Base-by-base conservation (phyloP, 2,113 vertebrate genomes). In the Myotis lucifugus region DNA sequence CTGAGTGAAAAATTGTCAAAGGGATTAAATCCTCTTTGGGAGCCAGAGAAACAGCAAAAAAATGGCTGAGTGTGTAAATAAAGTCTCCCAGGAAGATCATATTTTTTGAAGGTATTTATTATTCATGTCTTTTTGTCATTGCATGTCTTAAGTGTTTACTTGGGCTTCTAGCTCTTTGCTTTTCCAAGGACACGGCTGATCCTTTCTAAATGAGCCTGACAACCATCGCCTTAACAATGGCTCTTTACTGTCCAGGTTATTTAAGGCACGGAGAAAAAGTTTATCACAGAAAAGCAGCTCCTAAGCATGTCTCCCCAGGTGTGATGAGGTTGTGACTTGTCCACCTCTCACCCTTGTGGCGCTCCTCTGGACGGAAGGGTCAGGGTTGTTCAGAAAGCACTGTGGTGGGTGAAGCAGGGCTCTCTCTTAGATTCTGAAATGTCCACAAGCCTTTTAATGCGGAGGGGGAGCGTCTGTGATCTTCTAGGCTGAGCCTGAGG, bases 31-130 rank as follows among this genome's bases (percentile, higher is more conserved):
- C 85, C 72, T 92, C 85, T 79, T 86, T 91, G 92, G 91, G 73
- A 96, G 72, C 83, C 40, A 52, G 77, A 85, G 66, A 91, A 95
- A 94, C 85, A 81, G 48, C 29, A 67, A 90, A 91, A 91, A 87
- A 85, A 85, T 54, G 89, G 32, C 76, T 23, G 78, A 95, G 87
- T 78, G 37, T 90, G 14, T 95, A 95, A 93, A 50, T 59, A 64
- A 85, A 48, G 77, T 64, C 69, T 34, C 13, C 67, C 25, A 91
- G 94, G 92, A 95, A 91, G 94, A 94, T 94, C 46, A 94, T 94
- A 92, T 78, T 98, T 93, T 93, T 94, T 56, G 87, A 73, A 94
- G 59, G 69, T 34, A 84, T 94, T 96, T 98, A 74, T 97, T 98
- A 93, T 87, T 97, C 88, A 88, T 96, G 82, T 73, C 94, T 94